Base-by-base conservation (phyloP, 1,140 invertebrate genomes). In the Drosophila willistoni region DNA sequence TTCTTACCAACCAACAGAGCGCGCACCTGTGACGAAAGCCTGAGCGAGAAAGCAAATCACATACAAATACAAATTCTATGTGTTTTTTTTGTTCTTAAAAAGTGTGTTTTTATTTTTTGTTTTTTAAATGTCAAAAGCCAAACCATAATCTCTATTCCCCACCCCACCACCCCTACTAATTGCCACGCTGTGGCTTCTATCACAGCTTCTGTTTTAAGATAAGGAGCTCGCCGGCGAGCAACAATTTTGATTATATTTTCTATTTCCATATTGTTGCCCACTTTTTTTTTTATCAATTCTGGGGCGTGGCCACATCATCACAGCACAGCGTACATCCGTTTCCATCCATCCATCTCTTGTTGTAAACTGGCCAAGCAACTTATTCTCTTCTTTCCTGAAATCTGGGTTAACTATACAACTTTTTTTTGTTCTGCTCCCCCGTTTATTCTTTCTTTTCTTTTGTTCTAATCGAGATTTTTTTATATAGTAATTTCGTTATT, bases 251-350 rank as follows among this genome's bases (percentile, higher is more conserved):
- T 51, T 22, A 1, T 6, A 4, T 22, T 29, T 67, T 65, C 61
- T 77, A 73, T 73, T 79, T 79, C 39, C 74, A 68, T 72, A 70
- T 72, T 72, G 60, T 33, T 75, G 67, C 9, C 51, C 34, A 59
- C 56, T 39, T 72, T 77, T 73, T 87, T 77, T 73, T 22, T 22
- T 87, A 89, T 86, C 83, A 82, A 71, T 57, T 60, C 56, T 54
- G 41, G 74, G 81, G 81, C 75, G 81, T 82, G 82, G 82, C 71
- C 66, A 41, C 56, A 63, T 63, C 69, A 69, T 47, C 19, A 33
- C 64, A 19, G 14, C 17, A 44, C 19, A 36, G 41, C 59, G 39
- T 44, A 78, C 82, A 86, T 86, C 83, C 83, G 83, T 77, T 83
- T 79, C 9, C 29, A 29, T 29, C 29, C 29, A 29, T 29, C 29